Conservation (phyloP, 2,797 vertebrate species). For the Danio albolineatus region DNA sequence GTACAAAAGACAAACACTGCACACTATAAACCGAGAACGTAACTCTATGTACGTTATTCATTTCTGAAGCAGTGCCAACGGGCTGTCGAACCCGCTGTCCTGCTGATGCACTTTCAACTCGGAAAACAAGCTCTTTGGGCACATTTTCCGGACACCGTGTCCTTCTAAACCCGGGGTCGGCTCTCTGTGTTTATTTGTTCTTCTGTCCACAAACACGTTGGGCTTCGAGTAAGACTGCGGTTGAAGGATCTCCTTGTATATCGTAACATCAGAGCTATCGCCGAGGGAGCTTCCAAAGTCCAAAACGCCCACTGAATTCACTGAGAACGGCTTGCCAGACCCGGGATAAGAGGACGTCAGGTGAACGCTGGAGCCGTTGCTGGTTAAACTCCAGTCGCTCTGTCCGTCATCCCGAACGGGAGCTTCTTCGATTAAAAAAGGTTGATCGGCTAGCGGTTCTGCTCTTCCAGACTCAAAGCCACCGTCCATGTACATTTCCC, state of each 20-base stretch:
- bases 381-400: conserved; percentile 74
- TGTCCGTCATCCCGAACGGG: conserved; percentile 80
- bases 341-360: conserved; percentile 52
- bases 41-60: conserved; percentile 19
- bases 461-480: conserved; percentile 57
- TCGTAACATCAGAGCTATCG: conserved; percentile 68
- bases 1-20: conserved; percentile 2
- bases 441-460: conserved; percentile 44
- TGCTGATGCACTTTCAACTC: conserved; percentile 74
- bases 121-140: conserved; percentile 69
- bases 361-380: conserved; percentile 50
- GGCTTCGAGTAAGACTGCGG: conserved; percentile 46
- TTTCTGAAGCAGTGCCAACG: conserved; percentile 66
- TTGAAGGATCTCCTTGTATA: conserved; percentile 73
- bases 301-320: conserved; percentile 28
- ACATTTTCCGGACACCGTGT: conserved; percentile 34
- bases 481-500: conserved; percentile 64
- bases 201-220: not conserved
- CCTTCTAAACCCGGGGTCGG: conserved; percentile 76
- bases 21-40: not conserved
- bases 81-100: conserved; percentile 82
- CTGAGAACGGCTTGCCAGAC: conserved; percentile 62
- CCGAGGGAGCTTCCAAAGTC: conserved; percentile 64
- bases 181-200: conserved; percentile 62
- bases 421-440: conserved; percentile 72